Conservation (phyloP, 2,797 vertebrate species). For the Tapera naevia region DNA sequence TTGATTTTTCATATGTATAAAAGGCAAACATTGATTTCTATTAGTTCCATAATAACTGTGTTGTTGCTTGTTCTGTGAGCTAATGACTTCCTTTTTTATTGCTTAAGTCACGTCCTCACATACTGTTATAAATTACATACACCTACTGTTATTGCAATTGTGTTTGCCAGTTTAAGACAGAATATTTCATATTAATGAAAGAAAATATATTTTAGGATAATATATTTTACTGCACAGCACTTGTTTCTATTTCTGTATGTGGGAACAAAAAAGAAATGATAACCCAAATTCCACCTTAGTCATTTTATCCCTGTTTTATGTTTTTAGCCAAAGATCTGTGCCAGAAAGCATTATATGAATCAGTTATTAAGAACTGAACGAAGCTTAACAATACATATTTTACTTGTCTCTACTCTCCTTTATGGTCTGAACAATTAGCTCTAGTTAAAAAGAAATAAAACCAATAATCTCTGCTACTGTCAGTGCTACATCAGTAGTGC, state of each 20-base stretch:
- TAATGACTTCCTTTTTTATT: neutral
- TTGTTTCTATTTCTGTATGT: neutral
- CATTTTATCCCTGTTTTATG: neutral
- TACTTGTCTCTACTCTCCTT: neutral
- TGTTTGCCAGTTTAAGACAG: conserved; percentile 31
- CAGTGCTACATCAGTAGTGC: neutral
- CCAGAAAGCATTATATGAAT: neutral
- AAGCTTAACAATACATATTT: neutral
- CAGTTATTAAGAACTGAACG: neutral
- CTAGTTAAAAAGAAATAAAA: neutral
- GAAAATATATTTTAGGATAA: neutral
- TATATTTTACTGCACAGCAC: neutral
- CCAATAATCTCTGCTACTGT: neutral
- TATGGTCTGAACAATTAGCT: neutral
- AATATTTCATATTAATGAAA: conserved; percentile 16
- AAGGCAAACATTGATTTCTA: conserved; percentile 24
- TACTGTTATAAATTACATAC: neutral
- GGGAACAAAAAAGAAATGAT: neutral
- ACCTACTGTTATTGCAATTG: conserved; percentile 1
- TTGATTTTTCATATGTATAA: neutral
- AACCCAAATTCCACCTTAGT: neutral
- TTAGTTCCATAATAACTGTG: conserved; percentile 9
- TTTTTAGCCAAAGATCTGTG: neutral
- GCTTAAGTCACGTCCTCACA: conserved; percentile 14
- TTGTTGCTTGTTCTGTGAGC: neutral